phyloP scores from a whole-genome alignment of 1,140 invertebrate genomes.

The Pseudomyrmex dendroicus region DNA sequence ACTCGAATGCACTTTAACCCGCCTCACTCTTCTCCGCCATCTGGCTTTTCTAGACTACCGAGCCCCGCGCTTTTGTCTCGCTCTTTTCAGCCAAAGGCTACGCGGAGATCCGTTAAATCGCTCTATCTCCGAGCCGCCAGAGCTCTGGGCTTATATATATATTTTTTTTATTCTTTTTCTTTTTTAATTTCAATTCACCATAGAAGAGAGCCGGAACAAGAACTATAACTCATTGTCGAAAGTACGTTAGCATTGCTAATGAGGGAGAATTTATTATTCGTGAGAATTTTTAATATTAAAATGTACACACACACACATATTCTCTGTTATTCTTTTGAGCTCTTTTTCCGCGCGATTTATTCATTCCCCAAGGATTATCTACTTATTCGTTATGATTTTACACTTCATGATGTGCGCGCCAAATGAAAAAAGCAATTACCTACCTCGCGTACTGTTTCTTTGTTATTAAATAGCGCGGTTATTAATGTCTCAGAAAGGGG shows the following conservation, averaged over 20 bases:
- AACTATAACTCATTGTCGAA: constrained; percentile 28
- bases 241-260: constrained; percentile 17
- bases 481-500: background rate
- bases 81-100: constrained; percentile 39
- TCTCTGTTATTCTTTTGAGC: background rate
- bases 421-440: background rate
- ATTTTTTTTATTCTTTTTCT: background rate
- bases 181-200: background rate
- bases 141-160: background rate
- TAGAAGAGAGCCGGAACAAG: constrained; percentile 2
- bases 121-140: constrained; percentile 31
- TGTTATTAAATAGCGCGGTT: background rate
- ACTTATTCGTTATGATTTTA: background rate
- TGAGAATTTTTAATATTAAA: constrained; percentile 4
- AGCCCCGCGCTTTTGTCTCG: constrained; percentile 45
- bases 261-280: constrained; percentile 13
- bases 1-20: constrained; percentile 58
- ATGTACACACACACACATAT: background rate
- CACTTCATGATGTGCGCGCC: background rate
- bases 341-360: background rate
- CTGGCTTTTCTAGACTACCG: constrained; percentile 44
- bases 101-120: constrained; percentile 58
- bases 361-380: background rate
- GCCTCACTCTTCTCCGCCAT: background rate
- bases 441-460: background rate